These are phyloP conservation scores for Caenorhabditis sp. DNA, from an alignment of 2,888 invertebrate species.

Conservation along the genomic window DNA sequence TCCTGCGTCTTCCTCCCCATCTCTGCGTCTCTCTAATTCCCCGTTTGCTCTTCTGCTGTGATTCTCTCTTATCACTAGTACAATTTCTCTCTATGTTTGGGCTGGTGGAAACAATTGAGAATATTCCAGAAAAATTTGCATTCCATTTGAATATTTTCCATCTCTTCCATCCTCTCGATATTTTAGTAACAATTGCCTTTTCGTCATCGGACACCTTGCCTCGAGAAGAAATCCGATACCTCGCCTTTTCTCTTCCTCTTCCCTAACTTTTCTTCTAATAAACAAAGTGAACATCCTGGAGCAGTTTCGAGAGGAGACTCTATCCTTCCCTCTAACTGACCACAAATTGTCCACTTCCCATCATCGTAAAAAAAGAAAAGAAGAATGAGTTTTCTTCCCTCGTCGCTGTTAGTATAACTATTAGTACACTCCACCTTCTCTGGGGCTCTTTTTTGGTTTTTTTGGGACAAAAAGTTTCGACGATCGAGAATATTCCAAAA, in stretches of 20 bases:
- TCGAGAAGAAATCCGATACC: slow-evolving; percentile 18
- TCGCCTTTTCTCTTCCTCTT: slow-evolving; percentile 1
- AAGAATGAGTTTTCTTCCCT: slow-evolving; percentile 13
- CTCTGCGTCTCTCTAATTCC: slow-evolving; percentile 25
- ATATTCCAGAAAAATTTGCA: slow-evolving; percentile 40
- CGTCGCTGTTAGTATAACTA: slow-evolving; percentile 26
- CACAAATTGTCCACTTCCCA: slow-evolving; percentile 58
- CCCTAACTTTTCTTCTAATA: slow-evolving; percentile 35
- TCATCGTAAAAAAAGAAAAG: slow-evolving; percentile 46
- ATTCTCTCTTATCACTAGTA: slow-evolving; percentile 52
- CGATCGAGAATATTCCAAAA: slow-evolving; percentile 13
- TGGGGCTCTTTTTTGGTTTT: neutral
- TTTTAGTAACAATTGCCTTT: slow-evolving; percentile 45
- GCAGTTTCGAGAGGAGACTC: neutral
- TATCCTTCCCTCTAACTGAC: slow-evolving; percentile 7
- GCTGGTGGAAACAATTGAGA: neutral
- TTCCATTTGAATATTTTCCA: slow-evolving; percentile 41
- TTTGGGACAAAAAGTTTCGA: no score
- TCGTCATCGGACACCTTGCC: slow-evolving; percentile 42
- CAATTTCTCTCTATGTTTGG: slow-evolving; percentile 8
- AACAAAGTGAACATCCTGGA: slow-evolving; percentile 54
- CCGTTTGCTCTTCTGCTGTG: slow-evolving; percentile 16
- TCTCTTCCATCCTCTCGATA: slow-evolving; percentile 8
- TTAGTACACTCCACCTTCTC: slow-evolving; percentile 32
- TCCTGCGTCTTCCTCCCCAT: slow-evolving; percentile 34